Conservation (phyloP, 2,797 vertebrate species). For the Anabacerthia variegaticeps region DNA sequence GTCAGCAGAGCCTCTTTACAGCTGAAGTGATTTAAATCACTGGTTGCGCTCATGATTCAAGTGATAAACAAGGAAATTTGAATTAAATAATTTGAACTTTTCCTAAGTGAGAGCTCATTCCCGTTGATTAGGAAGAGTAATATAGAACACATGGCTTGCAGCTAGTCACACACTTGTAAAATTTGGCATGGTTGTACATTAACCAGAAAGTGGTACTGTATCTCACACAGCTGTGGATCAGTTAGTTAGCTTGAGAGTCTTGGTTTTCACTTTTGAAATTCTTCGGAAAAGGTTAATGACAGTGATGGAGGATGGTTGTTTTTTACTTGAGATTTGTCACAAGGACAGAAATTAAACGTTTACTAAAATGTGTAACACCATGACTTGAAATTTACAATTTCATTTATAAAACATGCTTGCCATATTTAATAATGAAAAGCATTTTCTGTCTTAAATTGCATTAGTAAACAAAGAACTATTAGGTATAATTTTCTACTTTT, state of each 20-base stretch:
- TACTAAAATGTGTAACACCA: not conserved
- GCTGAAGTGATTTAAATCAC: slow-evolving; percentile 26
- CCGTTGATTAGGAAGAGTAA: not conserved
- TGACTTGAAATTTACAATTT: not conserved
- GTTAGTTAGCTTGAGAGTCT: not conserved
- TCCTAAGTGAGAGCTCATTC: slow-evolving; percentile 10
- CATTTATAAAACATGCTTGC: not conserved
- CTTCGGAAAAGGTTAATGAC: not conserved
- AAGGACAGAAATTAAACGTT: not conserved
- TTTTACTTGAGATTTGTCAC: not conserved
- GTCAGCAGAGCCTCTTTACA: not conserved
- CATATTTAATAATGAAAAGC: not conserved
- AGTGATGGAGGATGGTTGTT: not conserved
- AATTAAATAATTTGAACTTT: slow-evolving; percentile 46
- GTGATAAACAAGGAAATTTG: slow-evolving; percentile 20
- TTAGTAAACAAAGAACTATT: not conserved
- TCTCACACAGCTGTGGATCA: not conserved
- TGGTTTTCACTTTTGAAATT: not conserved
- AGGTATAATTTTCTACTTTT: not conserved
- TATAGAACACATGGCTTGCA: not conserved
- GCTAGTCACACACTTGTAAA: not conserved
- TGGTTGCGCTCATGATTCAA: not conserved
- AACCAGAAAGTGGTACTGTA: not conserved
- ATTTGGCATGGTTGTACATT: not conserved
- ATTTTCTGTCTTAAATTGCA: not conserved